phyloP scores from a whole-genome alignment of 2,113 vertebrate species.

The Antigone vipio region DNA sequence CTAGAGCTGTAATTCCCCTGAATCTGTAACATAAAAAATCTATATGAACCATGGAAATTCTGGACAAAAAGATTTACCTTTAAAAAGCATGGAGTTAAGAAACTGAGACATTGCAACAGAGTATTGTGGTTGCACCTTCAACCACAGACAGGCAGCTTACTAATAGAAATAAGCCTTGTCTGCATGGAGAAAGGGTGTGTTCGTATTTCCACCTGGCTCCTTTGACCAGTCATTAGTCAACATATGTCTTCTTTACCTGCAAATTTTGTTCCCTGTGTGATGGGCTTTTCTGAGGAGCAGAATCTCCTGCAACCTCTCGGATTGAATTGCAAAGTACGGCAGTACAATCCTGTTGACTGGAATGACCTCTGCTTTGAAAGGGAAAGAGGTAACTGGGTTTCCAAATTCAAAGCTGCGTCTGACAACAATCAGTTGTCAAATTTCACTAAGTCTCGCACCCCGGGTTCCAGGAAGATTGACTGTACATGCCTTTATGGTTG shows the following conservation, averaged over 20 bases:
- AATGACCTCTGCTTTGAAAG: constrained; percentile 53
- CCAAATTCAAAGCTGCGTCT: constrained; percentile 41
- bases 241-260: neutral
- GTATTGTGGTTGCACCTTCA: neutral
- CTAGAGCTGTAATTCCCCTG: neutral
- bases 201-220: neutral
- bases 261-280: neutral
- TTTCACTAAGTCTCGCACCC: constrained; percentile 44
- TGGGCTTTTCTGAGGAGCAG: neutral
- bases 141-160: neutral
- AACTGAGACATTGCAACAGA: neutral
- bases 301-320: neutral
- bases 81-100: neutral
- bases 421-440: constrained; percentile 60
- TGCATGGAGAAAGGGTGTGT: neutral
- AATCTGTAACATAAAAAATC: neutral
- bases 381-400: constrained; percentile 46
- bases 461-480: constrained; percentile 24
- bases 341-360: neutral
- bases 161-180: neutral
- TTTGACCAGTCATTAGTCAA: neutral
- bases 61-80: neutral
- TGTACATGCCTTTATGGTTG: constrained; percentile 22
- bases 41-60: neutral
- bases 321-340: neutral